A percentile compares a stretch with the other conserved stretches of the same genome.
phyloP scores from a whole-genome alignment of 2,888 invertebrate genomes.

The Cotesia congregata region DNA sequence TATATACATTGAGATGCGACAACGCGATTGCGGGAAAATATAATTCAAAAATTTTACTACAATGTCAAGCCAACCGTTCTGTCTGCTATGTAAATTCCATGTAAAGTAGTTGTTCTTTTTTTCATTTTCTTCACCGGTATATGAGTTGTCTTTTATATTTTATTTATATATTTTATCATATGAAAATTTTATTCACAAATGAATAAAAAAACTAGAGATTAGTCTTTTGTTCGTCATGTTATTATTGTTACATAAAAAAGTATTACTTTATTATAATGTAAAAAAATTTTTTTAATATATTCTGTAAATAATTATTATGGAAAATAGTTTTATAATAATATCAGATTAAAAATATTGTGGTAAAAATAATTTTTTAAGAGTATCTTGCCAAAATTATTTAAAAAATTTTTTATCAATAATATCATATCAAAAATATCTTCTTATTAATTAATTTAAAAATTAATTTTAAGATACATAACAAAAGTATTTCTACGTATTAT shows the following conservation, averaged over 20 bases:
- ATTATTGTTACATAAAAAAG: background rate
- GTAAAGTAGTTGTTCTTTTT: background rate
- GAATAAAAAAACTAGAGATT: background rate
- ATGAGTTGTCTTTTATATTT: background rate
- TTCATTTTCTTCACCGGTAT: background rate
- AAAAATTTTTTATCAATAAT: too few species aligned
- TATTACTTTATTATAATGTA: background rate
- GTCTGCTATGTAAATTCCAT: slow-evolving; percentile 1
- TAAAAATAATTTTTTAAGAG: too few species aligned
- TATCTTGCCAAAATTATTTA: too few species aligned
- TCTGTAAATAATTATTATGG: too few species aligned
- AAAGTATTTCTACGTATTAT: too few species aligned
- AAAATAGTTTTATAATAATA: too few species aligned
- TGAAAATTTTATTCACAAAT: background rate
- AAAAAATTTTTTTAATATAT: background rate
- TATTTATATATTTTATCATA: background rate
- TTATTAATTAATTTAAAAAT: too few species aligned
- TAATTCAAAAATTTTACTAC: background rate
- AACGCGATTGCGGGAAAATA: slow-evolving; percentile 1
- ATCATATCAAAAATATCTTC: too few species aligned
- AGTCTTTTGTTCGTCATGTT: background rate
- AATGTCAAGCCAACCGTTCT: slow-evolving; percentile 1
- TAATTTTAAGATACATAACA: too few species aligned
- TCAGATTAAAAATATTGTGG: too few species aligned
- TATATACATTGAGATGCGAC: background rate